Conservation (phyloP, 2,797 vertebrate genomes). For the Cephalopachus bancanus region DNA sequence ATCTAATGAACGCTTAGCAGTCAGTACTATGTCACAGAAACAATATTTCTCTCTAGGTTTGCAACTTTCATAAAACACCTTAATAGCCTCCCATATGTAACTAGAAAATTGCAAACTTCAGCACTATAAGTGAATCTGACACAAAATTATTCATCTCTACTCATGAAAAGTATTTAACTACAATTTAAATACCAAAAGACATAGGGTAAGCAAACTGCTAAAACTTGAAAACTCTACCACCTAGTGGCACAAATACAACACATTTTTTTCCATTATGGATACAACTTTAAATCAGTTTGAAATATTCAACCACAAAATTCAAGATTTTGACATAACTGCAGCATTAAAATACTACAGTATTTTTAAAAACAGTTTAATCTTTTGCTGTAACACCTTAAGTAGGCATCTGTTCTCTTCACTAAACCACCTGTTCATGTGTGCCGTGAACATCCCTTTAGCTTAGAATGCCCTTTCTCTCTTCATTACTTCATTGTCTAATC, state of each 20-base stretch:
- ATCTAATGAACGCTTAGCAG: background rate
- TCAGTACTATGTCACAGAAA: background rate
- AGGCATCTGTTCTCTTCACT: background rate
- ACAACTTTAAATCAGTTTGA: conserved; percentile 2
- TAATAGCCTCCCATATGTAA: background rate
- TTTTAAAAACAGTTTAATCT: background rate
- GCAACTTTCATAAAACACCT: background rate
- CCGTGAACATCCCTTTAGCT: background rate
- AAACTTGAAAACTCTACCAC: conserved; percentile 70
- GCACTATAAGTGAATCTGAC: background rate
- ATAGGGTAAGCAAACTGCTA: background rate
- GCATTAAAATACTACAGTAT: background rate
- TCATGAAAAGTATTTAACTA: conserved; percentile 37
- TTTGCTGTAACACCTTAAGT: background rate
- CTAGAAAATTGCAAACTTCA: conserved; percentile 35
- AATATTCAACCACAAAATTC: background rate
- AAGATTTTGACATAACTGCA: background rate
- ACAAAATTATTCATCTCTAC: background rate
- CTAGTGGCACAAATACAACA: conserved; percentile 66
- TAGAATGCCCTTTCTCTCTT: background rate
- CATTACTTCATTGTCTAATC: background rate
- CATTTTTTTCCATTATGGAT: background rate
- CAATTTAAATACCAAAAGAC: conserved; percentile 16
- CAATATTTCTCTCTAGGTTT: background rate
- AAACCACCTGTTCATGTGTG: background rate